Percentiles rank a stretch among this genome's conserved stretches.
Conservation (phyloP, 2,797 vertebrate genomes). For the Falco rusticolus region DNA sequence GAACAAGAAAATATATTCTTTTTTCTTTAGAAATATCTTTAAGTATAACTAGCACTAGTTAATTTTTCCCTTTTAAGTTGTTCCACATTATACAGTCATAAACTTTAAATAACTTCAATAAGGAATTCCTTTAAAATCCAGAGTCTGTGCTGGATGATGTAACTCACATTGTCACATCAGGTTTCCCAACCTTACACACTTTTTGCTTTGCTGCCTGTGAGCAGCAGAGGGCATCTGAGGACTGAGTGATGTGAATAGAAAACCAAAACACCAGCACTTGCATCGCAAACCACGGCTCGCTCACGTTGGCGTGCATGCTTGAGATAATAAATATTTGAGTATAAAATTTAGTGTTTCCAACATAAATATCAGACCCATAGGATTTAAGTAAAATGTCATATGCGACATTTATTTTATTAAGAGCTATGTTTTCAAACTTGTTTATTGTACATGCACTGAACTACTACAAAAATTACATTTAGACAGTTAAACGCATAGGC, state of each 20-base stretch:
- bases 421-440: conserved; percentile 45
- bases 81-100: neutral
- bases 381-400: conserved; percentile 26
- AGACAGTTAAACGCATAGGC: neutral
- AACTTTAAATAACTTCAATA: neutral
- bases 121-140: neutral
- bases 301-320: neutral
- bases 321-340: neutral
- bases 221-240: conserved; percentile 77
- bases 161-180: neutral
- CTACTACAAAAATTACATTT: conserved; percentile 24
- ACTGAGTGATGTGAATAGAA: neutral
- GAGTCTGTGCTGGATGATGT: neutral
- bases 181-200: neutral
- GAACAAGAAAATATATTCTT: neutral
- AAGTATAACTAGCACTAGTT: neutral
- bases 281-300: neutral
- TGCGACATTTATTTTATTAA: conserved; percentile 42
- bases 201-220: neutral
- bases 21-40: neutral
- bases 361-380: neutral
- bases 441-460: neutral
- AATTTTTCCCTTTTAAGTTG: neutral
- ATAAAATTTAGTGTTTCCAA: neutral
- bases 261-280: neutral